Evolutionary conservation across 2,888 invertebrate genomes (phyloP), one percentile per base, ranked within the genome.

Genomic region (Cryptocephalus moraei): DNA sequence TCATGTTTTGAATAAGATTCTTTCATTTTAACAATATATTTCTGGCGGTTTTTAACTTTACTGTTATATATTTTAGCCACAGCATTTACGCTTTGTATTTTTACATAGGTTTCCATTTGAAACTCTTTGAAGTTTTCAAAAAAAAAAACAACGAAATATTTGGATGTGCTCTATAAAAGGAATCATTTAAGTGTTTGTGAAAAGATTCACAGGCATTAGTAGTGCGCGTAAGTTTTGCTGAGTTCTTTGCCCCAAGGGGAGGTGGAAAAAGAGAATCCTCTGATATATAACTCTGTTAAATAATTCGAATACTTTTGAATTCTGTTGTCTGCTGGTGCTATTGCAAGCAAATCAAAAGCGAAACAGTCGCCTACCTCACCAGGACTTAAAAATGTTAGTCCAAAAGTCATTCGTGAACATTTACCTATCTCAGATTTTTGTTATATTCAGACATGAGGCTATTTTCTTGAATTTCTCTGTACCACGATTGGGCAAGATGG

Each of bases 181-280:
- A 22, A 22, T 43, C 43, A 36, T 43, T 43, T 34, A 4, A 43
- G n/a, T 43, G 43, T 43, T 36, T 33, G 36, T 43, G 43, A 43
- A 42, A 42, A 42, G 42, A 42, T 42, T 22, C 43, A 43, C 43
- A 32, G n/a, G 43, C 12, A 32, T 43, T 44, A 8, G 34, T 44
- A 44, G 44, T 44, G 36, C 44, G 41, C 12, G 41, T 13, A 1
- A 41, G 41, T 42, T 32, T 32, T 13, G 42, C 42, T 14, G 42
- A 8, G 14, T 42, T 42, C 1, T 42, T 11, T 12, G 42, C 32
- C 33, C 44, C 22, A 42, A 14, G 6, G 32, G 13, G 32, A 40
- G 40, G 6, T 14, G 40, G 40, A 12, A n/a, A 40, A 8, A 40
- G 12, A 14, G 40, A 40, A 13, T 40, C 40, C 32, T 43, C 43